Percentiles rank a stretch among this genome's conserved stretches.
phyloP scores from a whole-genome alignment of 2,888 invertebrate species.

The Machimus atricapillus region DNA sequence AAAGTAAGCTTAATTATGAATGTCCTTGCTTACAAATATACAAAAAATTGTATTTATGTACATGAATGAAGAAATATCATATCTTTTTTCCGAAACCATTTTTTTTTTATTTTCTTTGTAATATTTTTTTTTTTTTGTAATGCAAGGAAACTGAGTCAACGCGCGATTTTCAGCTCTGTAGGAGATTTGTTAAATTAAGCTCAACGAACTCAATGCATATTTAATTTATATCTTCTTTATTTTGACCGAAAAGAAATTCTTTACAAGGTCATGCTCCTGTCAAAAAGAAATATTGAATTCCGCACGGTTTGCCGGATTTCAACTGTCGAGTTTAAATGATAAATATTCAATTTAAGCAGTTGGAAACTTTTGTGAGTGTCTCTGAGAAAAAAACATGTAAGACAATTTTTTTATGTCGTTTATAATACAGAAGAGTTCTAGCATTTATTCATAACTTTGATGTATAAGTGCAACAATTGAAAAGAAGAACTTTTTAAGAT shows the following conservation, averaged over 20 bases:
- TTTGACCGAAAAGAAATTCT: not conserved
- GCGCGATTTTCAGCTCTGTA: not conserved
- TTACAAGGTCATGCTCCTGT: not conserved
- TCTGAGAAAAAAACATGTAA: not conserved
- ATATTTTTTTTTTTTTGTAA: not conserved
- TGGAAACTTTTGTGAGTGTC: not conserved
- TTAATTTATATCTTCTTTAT: not conserved
- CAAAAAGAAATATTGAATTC: not conserved
- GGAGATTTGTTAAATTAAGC: not conserved
- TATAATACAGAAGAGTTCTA: not conserved
- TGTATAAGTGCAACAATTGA: not conserved
- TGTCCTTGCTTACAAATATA: not conserved
- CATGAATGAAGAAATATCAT: not conserved
- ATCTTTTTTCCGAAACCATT: not conserved
- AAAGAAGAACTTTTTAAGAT: not conserved
- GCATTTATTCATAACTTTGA: not conserved
- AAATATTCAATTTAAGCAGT: not conserved
- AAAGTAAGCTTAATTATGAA: not conserved
- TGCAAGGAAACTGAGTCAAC: not conserved
- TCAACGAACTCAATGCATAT: not conserved
- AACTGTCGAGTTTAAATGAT: not conserved
- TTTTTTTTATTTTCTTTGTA: too few relatives aligned
- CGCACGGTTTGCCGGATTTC: not conserved
- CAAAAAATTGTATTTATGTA: not conserved
- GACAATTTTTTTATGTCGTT: not conserved